Evolutionary conservation across 2,888 invertebrate species (phyloP).

Genomic region (Cyclophora punctaria): DNA sequence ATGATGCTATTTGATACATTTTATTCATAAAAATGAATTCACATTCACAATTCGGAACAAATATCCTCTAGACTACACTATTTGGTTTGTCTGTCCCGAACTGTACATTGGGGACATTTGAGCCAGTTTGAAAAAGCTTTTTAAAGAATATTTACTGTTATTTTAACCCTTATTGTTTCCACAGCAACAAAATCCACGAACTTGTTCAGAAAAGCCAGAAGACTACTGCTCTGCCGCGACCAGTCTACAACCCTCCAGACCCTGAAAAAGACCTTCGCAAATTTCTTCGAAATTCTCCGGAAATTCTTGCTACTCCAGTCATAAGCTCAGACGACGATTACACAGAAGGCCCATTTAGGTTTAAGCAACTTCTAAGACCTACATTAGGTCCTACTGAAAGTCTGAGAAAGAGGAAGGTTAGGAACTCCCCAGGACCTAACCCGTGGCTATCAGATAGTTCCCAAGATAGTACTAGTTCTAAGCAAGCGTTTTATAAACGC

Average conservation of each 20-base stretch:
- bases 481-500: slow-evolving; percentile 55
- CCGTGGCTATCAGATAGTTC: slow-evolving; percentile 70
- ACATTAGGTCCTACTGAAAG: slow-evolving; percentile 82
- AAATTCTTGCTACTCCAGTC: slow-evolving; percentile 61
- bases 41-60: too few relatives aligned
- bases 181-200: slow-evolving; percentile 69
- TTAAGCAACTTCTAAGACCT: slow-evolving; percentile 78
- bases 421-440: slow-evolving; percentile 56
- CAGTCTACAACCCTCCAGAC: slow-evolving; percentile 50
- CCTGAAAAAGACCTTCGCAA: slow-evolving; percentile 65
- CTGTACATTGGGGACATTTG: too few relatives aligned
- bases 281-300: slow-evolving; percentile 65
- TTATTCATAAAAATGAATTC: too few relatives aligned
- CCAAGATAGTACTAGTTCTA: slow-evolving; percentile 60
- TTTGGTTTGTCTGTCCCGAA: too few relatives aligned
- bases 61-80: too few relatives aligned
- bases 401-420: slow-evolving; percentile 77
- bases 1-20: too few relatives aligned
- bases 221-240: slow-evolving; percentile 44
- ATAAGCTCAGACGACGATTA: slow-evolving; percentile 72
- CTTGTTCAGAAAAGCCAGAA: slow-evolving; percentile 60
- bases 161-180: slow-evolving; percentile 1
- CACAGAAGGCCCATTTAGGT: slow-evolving; percentile 79
- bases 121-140: too few relatives aligned
- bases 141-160: background rate